Base-by-base conservation (phyloP, 1,140 invertebrate genomes). In the Bombus vancouverensis region DNA sequence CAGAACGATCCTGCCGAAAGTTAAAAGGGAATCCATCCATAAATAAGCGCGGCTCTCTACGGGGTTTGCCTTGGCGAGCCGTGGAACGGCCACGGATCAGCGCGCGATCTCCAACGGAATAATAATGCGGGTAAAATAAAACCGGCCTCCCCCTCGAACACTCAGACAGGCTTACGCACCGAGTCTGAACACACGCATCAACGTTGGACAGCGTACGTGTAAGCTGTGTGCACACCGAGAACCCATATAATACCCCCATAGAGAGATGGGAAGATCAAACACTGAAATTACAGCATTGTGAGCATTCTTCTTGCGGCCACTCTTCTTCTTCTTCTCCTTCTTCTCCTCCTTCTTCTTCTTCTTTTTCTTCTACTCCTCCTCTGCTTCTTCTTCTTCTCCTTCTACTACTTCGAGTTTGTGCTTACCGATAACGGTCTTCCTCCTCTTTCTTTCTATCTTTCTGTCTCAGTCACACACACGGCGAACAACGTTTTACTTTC, bases 51-150 rank as follows among this genome's bases (percentile, higher is more conserved):
- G 82, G 74, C 73, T 78, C 85, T 83, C 77, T 83, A 81, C 89
- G 89, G 83, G 89, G 81, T 81, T 90, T 76, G 88, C 87, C 87
- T 87, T 83, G 88, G 70, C 88, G 77, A 78, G 87, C 77, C 81
- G 85, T 77, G 72, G 73, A 88, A 75, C 79, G 86, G 72, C 53
- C 81, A 85, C 73, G 88, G 90, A 91, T 92, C 89, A 91, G 90
- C 87, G 93, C 90, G 93, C 92, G 91, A 93, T 94, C 93, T 94
- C 92, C 93, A 94, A 94, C 92, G 91, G 93, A 94, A 94, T 94
- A 94, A 93, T 94, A 94, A 94, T 94, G 93, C 93, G 93, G 93
- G 91, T 93, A 92, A 92, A 94, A 94, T 93, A 94, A 94, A 94
- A 94, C 91, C 91, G 87, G 86, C 86, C 87, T 90, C 88, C 89